phyloP scores from a whole-genome alignment of 2,888 invertebrate species.

The Plebejus anna region DNA sequence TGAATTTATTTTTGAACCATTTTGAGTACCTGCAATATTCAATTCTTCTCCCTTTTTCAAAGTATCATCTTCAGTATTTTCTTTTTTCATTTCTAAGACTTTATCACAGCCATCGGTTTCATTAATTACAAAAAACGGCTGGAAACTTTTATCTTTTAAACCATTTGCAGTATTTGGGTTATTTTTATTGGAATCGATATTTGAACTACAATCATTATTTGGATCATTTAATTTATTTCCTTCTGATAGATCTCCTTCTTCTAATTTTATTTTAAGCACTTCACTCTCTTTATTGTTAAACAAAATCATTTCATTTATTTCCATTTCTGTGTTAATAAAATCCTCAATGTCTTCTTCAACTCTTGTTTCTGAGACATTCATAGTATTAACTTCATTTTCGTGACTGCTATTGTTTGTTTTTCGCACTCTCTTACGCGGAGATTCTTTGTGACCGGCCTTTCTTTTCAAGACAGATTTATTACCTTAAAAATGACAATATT shows the following conservation, averaged over 20 bases:
- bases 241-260: background rate
- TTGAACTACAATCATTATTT: background rate
- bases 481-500: background rate
- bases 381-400: background rate
- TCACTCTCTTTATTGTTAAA: background rate
- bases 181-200: background rate
- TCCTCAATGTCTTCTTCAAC: slow-evolving; percentile 23
- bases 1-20: background rate
- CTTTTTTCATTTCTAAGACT: background rate
- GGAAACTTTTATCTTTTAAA: background rate
- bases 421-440: background rate
- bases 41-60: background rate
- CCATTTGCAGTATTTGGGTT: background rate
- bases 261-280: background rate
- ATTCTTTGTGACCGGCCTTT: background rate
- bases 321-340: background rate
- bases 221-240: background rate
- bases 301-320: slow-evolving; percentile 21
- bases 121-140: background rate
- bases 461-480: background rate
- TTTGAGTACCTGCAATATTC: background rate
- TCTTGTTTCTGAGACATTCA: background rate
- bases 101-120: background rate
- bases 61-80: background rate
- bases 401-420: background rate